These are phyloP conservation scores for Calephelis virginiensis DNA, from an alignment of 1,140 invertebrate genomes.

Conservation along the genomic window DNA sequence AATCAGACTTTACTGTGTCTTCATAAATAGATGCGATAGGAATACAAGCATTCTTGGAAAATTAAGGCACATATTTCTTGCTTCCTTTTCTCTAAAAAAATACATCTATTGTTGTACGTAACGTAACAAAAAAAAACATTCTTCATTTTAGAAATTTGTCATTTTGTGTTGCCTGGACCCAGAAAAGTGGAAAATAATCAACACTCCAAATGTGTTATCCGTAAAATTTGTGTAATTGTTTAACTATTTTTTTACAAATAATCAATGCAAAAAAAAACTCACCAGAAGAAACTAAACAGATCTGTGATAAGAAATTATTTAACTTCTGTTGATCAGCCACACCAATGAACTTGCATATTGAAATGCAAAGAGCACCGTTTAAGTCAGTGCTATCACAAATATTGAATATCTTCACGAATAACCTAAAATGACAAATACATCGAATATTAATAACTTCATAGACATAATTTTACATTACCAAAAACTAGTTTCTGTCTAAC, in stretches of 20 bases:
- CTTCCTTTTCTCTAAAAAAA: too few relatives aligned
- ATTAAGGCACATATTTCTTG: too few relatives aligned
- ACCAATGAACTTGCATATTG: slow-evolving; percentile 64
- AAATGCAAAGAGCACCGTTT: slow-evolving; percentile 52
- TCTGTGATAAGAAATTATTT: slow-evolving; percentile 48
- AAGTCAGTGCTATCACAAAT: slow-evolving; percentile 58
- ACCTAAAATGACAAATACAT: slow-evolving; percentile 39
- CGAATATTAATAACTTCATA: neutral
- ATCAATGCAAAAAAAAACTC: slow-evolving; percentile 7
- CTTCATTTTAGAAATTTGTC: too few relatives aligned
- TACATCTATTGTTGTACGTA: too few relatives aligned
- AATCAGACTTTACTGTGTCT: too few relatives aligned
- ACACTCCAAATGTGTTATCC: too few relatives aligned
- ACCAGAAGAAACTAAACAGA: slow-evolving; percentile 54
- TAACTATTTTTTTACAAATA: neutral
- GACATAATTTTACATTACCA: neutral
- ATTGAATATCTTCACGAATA: slow-evolving; percentile 71
- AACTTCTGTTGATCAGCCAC: slow-evolving; percentile 61
- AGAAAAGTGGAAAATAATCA: too few relatives aligned
- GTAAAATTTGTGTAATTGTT: neutral
- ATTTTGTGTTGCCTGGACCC: too few relatives aligned
- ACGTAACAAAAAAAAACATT: too few relatives aligned
- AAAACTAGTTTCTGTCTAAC: too few relatives aligned
- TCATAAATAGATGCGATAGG: too few relatives aligned
- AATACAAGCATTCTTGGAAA: too few relatives aligned